Evolutionary conservation across 2,113 vertebrate genomes (phyloP).

Genomic region (Psephotus haematonotus): DNA sequence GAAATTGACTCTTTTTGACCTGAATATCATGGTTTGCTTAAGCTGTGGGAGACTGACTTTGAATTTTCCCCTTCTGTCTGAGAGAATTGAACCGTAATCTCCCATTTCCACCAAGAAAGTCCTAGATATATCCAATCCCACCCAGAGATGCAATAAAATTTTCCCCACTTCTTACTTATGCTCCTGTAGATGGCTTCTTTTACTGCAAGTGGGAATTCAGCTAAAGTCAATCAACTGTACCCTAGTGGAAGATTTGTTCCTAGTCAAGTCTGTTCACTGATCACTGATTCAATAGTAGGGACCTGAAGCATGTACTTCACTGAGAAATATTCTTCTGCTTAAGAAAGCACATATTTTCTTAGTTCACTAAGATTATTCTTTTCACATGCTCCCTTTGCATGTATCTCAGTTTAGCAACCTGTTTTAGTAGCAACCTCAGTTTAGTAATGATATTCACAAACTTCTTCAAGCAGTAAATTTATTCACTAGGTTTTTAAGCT

Average conservation of each 20-base stretch:
- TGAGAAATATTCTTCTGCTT: constrained; percentile 7
- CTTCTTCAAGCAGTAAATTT: constrained; percentile 18
- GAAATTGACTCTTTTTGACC: background rate
- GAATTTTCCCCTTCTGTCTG: background rate
- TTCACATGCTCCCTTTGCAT: background rate
- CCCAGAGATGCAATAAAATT: background rate
- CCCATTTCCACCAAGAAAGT: background rate
- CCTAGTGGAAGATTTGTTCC: background rate
- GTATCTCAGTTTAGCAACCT: background rate
- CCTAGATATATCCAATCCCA: background rate
- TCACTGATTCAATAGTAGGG: background rate
- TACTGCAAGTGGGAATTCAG: background rate
- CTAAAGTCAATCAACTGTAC: background rate
- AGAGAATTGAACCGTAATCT: background rate
- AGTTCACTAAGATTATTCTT: background rate
- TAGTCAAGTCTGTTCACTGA: background rate
- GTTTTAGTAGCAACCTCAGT: too few relatives aligned
- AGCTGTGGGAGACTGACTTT: background rate
- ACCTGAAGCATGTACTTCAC: background rate
- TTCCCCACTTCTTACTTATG: background rate
- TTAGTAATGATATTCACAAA: background rate
- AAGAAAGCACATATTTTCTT: background rate
- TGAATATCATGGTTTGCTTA: background rate
- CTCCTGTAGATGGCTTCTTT: background rate
- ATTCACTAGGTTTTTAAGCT: background rate